Percentiles rank a stretch among this genome's conserved stretches.
Conservation (phyloP, 2,113 vertebrate genomes). For the Mirounga angustirostris region DNA sequence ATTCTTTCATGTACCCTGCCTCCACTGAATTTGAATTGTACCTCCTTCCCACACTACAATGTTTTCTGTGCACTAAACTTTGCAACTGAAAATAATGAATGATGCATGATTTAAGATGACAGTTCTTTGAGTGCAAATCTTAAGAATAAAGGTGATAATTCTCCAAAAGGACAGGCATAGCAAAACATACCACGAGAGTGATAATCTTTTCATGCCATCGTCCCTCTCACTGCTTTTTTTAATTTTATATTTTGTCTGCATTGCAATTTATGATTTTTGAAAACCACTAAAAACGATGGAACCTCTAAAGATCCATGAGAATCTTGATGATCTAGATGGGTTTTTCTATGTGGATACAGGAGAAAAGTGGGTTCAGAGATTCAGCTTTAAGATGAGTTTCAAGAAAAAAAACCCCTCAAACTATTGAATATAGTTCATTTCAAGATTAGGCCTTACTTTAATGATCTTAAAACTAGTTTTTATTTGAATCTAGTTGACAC, state of each 20-base stretch:
- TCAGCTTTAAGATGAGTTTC: background rate
- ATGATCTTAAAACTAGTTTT: background rate
- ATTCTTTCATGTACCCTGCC: background rate
- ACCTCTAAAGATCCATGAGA: slow-evolving; percentile 35
- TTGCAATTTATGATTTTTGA: slow-evolving; percentile 51
- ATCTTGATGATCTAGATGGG: background rate
- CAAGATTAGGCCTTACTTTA: background rate
- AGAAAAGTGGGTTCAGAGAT: background rate
- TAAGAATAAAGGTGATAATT: slow-evolving; percentile 61
- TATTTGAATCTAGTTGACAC: background rate
- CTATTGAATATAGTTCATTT: slow-evolving; percentile 45
- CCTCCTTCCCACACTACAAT: slow-evolving; percentile 2
- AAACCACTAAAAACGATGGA: slow-evolving; percentile 27
- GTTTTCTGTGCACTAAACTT: slow-evolving; percentile 60
- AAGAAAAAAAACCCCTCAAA: background rate
- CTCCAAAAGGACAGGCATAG: slow-evolving; percentile 42
- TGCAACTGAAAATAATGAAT: slow-evolving; percentile 66
- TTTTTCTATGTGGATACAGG: background rate
- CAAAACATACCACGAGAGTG: background rate
- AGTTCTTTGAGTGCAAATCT: slow-evolving; percentile 69
- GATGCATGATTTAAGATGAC: slow-evolving; percentile 57
- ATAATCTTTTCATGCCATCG: slow-evolving; percentile 55
- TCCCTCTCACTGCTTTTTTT: slow-evolving; percentile 1
- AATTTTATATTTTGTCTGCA: slow-evolving; percentile 47
- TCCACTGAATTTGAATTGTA: slow-evolving; percentile 10